phyloP scores from a whole-genome alignment of 2,113 vertebrate genomes.

The Empidonax traillii region DNA sequence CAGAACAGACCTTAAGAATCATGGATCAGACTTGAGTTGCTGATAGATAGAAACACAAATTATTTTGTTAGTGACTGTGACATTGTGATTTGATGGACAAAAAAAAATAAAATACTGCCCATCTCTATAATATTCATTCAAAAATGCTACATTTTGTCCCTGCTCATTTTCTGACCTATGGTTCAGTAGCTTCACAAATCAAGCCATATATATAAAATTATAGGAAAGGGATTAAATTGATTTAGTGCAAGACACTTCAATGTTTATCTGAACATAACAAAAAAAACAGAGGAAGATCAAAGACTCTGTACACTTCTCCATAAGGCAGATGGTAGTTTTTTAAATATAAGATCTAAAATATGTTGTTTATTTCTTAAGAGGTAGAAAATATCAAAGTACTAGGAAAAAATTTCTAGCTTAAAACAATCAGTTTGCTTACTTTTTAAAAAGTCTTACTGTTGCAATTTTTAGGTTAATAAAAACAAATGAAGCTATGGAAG shows the following conservation, averaged over 20 bases:
- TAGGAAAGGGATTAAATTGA: neutral
- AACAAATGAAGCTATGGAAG: constrained; percentile 48
- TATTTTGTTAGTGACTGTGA: neutral
- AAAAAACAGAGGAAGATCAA: constrained; percentile 53
- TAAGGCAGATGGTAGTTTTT: constrained; percentile 77
- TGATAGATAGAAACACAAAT: neutral
- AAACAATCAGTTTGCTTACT: constrained; percentile 54
- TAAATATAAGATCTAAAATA: constrained; percentile 71
- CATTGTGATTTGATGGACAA: neutral
- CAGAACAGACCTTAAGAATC: neutral
- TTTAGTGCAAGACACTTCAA: constrained; percentile 52
- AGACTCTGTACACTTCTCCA: constrained; percentile 59
- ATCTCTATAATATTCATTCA: neutral
- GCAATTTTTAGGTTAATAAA: constrained; percentile 49
- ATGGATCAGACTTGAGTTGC: neutral
- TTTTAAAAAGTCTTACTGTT: constrained; percentile 54
- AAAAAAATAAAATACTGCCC: neutral
- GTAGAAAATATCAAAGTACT: constrained; percentile 77
- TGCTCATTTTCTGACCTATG: neutral
- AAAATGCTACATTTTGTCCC: constrained; percentile 43
- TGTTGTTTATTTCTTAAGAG: constrained; percentile 68
- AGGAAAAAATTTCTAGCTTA: constrained; percentile 61
- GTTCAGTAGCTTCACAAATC: neutral
- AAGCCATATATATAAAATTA: neutral
- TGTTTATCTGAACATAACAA: constrained; percentile 46